phyloP scores from a whole-genome alignment of 53 echinoderm and acorn worm species.

The Paracentrotus lividus region DNA sequence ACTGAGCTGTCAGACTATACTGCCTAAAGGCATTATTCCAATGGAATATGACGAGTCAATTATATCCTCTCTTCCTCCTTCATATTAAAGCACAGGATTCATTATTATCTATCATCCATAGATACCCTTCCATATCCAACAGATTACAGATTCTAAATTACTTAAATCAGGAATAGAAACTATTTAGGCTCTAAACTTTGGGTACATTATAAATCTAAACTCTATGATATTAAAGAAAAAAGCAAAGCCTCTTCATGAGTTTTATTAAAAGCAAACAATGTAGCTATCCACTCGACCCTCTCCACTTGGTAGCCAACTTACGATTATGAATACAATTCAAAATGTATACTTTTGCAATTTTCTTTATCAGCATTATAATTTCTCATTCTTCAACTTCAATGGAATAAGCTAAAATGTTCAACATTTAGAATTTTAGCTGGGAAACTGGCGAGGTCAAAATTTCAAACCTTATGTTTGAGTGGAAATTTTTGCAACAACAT shows the following conservation, averaged over 20 bases:
- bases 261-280: not conserved
- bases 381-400: no score
- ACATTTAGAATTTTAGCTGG: no score
- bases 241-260: not conserved
- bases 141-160: not conserved
- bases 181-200: no score
- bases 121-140: not conserved
- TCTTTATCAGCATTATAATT: no score
- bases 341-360: no score
- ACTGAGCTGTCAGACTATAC: not conserved
- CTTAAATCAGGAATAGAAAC: slow-evolving; percentile 1
- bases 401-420: no score
- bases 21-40: not conserved
- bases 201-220: no score
- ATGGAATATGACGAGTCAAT: not conserved
- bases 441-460: no score
- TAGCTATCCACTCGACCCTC: not conserved
- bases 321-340: no score
- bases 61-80: not conserved
- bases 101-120: not conserved
- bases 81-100: not conserved
- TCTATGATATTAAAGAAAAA: not conserved
- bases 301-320: no score
- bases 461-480: no score
- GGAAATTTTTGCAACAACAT: no score